Evolutionary conservation across 2,888 invertebrate genomes (phyloP), one percentile per base, ranked within the genome.

Genomic region (Lasioglossum zephyrum): DNA sequence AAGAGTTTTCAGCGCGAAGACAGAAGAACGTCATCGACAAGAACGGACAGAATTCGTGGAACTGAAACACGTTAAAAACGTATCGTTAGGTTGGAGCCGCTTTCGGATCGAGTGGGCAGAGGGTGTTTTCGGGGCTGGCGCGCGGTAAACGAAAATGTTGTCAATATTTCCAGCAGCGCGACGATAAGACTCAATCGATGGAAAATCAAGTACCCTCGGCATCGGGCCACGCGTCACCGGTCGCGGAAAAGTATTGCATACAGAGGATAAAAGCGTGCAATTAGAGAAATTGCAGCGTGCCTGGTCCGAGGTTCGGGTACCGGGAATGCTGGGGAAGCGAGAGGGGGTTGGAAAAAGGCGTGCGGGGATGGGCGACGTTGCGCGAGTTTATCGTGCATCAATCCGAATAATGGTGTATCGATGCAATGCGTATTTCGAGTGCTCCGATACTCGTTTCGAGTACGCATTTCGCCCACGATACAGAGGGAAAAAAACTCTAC

Each of bases 181-280:
- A 84, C 90, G 90, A 88, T 90, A 90, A 90, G 90, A 90, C 88
- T 88, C 90, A 90, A 90, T 90, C 88, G 88, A 90, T 86, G 89
- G 90, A 90, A 63, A 90, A 90, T 90, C 90, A 90, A 90, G 90
- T 87, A 84, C 90, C 76, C 82, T 90, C 87, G 84, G 81, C 80
- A 73, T 49, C 74, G 49, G 39, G 79, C 16, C 31, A 22, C 79
- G 82, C 88, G 86, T 82, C 82, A 85, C 86, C 79, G 80, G 77
- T 81, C 76, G 84, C 84, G 83, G 84, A 88, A 90, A 90, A 53
- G 87, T 88, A 89, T 85, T 82, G 88, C 86, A 74, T 79, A 44
- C 82, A 75, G 80, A 81, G 77, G 84, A 87, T 90, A 87, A 90
- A 90, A 89, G 90, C 90, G 82, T 88, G 90, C 90, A 90, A 90